Evolutionary conservation across 1,140 invertebrate genomes (phyloP), one percentile per base, ranked within the genome.

Genomic region (Cotesia glomerata): DNA sequence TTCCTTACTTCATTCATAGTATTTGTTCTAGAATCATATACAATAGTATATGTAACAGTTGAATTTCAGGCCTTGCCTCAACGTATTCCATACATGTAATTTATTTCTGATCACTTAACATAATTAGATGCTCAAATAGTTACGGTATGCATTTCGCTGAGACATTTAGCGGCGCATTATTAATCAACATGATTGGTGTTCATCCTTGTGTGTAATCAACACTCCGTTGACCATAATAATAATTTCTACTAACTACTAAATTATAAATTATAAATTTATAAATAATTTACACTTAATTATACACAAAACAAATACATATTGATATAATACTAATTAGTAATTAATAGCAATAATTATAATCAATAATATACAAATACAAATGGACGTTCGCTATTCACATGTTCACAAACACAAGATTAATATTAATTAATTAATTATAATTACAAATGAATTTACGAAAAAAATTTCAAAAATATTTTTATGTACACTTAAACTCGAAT

Each of bases 101-200:
- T 51, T 16, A 45, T 45, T 45, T 58, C 16, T 5, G 16, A 18
- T 26, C 16, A 58, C 26, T 58, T 58, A 18, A 26, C 16, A 26
- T 18, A 18, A 18, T 58, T 16, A 26, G 4, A 18, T 58, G 3
- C 9, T 16, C 16, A 9, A 58, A 26, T 62, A 76, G 74, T 75
- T 65, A 59, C 80, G 71, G 26, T 26, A 26, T 26, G 26, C 26
- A 26, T 71, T 63, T 68, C 77, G 66, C 52, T 72, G 75, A 78
- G 71, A 78, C 76, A 32, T 71, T 76, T 79, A 16, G 80, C 86
- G 81, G 84, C 75, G 80, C 80, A 62, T 82, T 39, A 84, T 82
- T 85, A 86, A 84, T 86, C 82, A 85, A 86, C 81, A 80, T 85
- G 82, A 87, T 87, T 87, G 86, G 86, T 87, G 86, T 87, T 87